phyloP scores from a whole-genome alignment of 2,888 invertebrate species.

The Plutella xylostella region DNA sequence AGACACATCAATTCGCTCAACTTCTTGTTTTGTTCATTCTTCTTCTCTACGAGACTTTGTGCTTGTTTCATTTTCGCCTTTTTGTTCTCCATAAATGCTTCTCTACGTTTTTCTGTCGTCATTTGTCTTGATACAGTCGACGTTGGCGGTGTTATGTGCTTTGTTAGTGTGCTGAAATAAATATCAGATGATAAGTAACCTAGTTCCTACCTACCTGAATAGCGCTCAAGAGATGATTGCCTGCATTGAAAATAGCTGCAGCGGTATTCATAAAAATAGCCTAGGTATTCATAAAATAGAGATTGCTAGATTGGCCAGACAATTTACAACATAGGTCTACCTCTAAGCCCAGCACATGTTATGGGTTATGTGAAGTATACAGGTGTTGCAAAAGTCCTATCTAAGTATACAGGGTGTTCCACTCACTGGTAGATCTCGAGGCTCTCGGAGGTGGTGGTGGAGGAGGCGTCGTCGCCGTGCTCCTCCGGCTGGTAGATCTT shows the following conservation, averaged over 20 bases:
- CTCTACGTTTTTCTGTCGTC: conserved; percentile 42
- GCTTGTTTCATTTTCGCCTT: conserved; percentile 52
- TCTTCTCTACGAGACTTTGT: conserved; percentile 43
- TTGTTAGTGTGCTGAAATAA: conserved; percentile 73
- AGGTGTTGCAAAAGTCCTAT: no score
- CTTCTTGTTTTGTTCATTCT: conserved; percentile 43
- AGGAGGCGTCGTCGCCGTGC: conserved; percentile 59
- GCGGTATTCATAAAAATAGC: no score
- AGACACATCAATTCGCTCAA: conserved; percentile 36
- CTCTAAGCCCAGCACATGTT: no score
- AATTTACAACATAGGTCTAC: no score
- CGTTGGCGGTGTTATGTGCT: conserved; percentile 75
- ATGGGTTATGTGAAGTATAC: no score
- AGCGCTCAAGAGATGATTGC: no score
- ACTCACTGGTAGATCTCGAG: conserved; percentile 78
- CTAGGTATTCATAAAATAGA: no score
- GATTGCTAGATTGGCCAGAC: no score
- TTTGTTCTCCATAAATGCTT: conserved; percentile 50
- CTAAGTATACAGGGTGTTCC: no score
- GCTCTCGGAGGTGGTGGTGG: conserved; percentile 74
- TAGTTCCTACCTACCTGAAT: conserved; percentile 6
- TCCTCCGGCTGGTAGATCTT: conserved; percentile 73
- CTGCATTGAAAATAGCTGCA: no score
- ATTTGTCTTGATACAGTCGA: conserved; percentile 43
- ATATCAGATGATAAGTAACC: not conserved